A percentile compares a stretch with the other conserved stretches of the same genome.
Evolutionary conservation across 1,140 invertebrate genomes (phyloP).

Genomic region (Ceratosolen fusciceps): DNA sequence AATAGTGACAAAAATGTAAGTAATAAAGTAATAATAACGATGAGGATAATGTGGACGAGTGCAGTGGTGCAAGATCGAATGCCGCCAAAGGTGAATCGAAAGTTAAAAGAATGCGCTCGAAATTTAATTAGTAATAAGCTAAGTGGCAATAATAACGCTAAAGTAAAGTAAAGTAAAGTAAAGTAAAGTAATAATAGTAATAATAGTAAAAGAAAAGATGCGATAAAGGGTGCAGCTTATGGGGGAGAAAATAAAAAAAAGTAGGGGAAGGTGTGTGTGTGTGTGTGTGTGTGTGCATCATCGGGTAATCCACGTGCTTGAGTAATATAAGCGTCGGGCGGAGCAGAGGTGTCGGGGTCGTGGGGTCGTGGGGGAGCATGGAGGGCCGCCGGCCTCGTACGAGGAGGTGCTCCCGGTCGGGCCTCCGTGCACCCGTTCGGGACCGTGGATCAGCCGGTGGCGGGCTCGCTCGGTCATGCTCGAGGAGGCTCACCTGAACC

Average conservation of each 20-base stretch:
- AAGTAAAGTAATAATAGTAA: not conserved
- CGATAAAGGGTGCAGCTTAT: constrained; percentile 22
- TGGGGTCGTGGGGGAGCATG: no score
- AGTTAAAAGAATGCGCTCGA: not conserved
- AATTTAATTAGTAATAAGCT: no score
- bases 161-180: constrained; percentile 23
- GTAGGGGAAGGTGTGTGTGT: not conserved
- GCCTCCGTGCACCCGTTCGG: no score
- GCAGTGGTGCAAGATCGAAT: not conserved
- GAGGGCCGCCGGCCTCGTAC: no score
- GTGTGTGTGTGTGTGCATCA: no score
- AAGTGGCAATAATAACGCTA: not conserved
- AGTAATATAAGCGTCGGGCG: no score
- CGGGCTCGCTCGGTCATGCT: constrained; percentile 33
- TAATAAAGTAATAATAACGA: no score
- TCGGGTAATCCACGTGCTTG: constrained; percentile 27
- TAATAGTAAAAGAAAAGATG: constrained; percentile 23
- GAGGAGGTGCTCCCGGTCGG: no score
- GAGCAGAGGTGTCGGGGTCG: no score
- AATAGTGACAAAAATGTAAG: no score
- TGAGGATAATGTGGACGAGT: no score
- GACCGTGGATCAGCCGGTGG: not conserved
- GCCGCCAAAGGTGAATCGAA: not conserved
- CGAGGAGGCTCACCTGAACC: constrained; percentile 68
- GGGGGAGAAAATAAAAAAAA: constrained; percentile 16